Conservation (phyloP, 2,888 invertebrate genomes). For the Polymixis lichenea region DNA sequence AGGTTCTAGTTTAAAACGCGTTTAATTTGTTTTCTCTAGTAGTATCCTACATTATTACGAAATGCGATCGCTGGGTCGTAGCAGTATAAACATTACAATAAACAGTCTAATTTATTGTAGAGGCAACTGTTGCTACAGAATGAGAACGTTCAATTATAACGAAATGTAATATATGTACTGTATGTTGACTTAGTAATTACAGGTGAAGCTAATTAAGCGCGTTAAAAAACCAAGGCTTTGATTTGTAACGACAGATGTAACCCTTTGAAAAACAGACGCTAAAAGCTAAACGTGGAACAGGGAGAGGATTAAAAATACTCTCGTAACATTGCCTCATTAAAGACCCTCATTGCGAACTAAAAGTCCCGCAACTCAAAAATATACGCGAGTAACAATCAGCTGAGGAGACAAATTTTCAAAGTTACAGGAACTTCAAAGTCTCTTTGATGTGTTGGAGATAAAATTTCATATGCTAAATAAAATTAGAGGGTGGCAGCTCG, state of each 20-base stretch:
- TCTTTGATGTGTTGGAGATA: conserved; percentile 81
- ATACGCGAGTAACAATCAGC: conserved; percentile 67
- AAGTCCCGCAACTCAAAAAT: conserved; percentile 46
- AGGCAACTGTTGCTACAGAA: conserved; percentile 3
- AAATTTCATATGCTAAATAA: conserved; percentile 84
- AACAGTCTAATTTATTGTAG: background rate
- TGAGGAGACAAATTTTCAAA: conserved; percentile 66
- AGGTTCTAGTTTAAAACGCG: background rate
- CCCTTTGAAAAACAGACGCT: conserved; percentile 5
- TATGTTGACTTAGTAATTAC: background rate
- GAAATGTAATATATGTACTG: background rate
- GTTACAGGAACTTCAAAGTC: conserved; percentile 75
- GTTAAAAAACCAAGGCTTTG: conserved; percentile 11
- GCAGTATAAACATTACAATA: background rate
- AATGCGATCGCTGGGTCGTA: background rate
- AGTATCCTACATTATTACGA: background rate
- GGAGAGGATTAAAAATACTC: conserved; percentile 22
- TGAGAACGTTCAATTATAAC: background rate
- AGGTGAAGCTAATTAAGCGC: conserved; percentile 23
- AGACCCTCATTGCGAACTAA: conserved; percentile 27
- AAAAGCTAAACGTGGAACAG: conserved; percentile 8
- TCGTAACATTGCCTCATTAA: conserved; percentile 46
- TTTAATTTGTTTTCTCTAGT: background rate
- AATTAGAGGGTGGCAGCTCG: conserved; percentile 77
- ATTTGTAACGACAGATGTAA: conserved; percentile 11